phyloP scores from a whole-genome alignment of 2,797 vertebrate species.

The Iguana delicatissima region DNA sequence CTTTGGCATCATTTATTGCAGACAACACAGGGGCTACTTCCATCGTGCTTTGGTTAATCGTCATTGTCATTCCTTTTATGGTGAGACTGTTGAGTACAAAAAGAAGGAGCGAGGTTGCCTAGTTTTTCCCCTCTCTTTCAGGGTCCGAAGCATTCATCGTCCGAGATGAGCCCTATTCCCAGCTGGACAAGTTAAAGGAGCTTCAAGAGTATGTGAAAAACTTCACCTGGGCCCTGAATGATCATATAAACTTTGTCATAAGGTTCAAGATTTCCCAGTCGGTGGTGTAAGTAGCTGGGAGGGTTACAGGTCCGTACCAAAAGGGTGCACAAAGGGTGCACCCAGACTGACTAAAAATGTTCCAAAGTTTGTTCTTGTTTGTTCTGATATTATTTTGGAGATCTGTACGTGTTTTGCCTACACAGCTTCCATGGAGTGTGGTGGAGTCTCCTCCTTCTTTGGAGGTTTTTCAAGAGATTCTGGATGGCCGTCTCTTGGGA shows the following conservation, averaged over 20 bases:
- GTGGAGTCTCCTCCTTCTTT: too few relatives aligned
- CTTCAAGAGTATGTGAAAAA: background rate
- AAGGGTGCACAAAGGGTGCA: too few relatives aligned
- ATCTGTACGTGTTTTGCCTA: too few relatives aligned
- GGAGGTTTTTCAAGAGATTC: too few relatives aligned
- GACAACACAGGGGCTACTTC: background rate
- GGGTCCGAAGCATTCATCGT: background rate
- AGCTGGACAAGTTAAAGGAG: conserved; percentile 12
- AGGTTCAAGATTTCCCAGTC: background rate
- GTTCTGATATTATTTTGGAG: too few relatives aligned
- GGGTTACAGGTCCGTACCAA: too few relatives aligned
- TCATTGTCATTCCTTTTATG: background rate
- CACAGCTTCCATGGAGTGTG: too few relatives aligned
- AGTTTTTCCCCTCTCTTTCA: background rate
- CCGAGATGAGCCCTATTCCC: background rate
- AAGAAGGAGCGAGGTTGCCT: background rate
- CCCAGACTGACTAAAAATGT: too few relatives aligned
- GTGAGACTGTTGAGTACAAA: background rate
- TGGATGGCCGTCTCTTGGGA: too few relatives aligned
- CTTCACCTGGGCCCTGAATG: background rate
- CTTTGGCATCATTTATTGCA: background rate
- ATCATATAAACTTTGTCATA: background rate
- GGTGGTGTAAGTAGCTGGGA: background rate
- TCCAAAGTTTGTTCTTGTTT: too few relatives aligned
- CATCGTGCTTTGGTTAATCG: background rate